Base-by-base conservation (phyloP, 2,113 vertebrate species). In the Noctilio leporinus region DNA sequence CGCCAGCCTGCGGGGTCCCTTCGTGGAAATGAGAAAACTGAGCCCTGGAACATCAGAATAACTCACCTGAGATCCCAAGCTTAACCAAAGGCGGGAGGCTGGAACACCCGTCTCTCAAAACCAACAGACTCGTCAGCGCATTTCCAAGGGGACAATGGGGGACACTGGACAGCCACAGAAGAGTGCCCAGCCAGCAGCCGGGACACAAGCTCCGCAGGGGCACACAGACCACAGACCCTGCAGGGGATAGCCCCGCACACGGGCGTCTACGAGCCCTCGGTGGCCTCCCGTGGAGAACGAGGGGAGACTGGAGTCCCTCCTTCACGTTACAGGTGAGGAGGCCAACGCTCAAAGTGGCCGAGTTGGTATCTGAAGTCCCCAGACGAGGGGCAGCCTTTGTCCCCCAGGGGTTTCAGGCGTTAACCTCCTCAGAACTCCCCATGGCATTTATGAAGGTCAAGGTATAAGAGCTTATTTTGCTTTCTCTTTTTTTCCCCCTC, bases 151-250 rank as follows among this genome's bases (percentile, higher is more conserved):
- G n/a, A 0, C 2, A 0, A 4, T 3, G 2, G 17, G 1, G 8
- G 0, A 12, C 30, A 28, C 5, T 1, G 28, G 3, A 57, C 0
- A 14, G 51, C 49, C 51, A 24, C n/a, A n/a, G n/a, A n/a, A n/a
- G 28, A 10, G 17, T 1, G 0, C 8, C 20, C 7, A 1, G 47
- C 33, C n/a, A 10, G n/a, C 2, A 4, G 22, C 9, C 69, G 22
- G 15, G 43, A n/a, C n/a, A n/a, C n/a, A n/a, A n/a, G n/a, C n/a
- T n/a, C n/a, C n/a, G n/a, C n/a, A n/a, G n/a, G n/a, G n/a, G n/a
- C n/a, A n/a, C n/a, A n/a, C n/a, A n/a, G n/a, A n/a, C n/a, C n/a
- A n/a, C n/a, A n/a, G n/a, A n/a, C n/a, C n/a, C n/a, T n/a, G n/a
- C n/a, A n/a, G n/a, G n/a, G n/a, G n/a, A n/a, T n/a, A n/a, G n/a